Evolutionary conservation across 1,140 invertebrate genomes (phyloP).

Genomic region (Sitophilus oryzae): DNA sequence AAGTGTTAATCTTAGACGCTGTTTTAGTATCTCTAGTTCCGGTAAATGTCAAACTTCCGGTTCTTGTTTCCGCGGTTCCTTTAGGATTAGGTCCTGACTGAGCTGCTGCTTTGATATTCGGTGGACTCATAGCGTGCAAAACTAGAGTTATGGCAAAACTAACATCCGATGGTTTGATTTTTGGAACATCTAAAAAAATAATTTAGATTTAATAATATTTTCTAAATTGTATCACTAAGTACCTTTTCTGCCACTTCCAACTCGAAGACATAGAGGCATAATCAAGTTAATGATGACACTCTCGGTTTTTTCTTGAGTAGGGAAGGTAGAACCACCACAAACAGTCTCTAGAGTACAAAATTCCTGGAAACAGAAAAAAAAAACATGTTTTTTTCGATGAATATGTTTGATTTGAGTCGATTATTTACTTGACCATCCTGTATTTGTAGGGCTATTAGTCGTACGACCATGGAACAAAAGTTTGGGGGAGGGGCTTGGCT

Average conservation of each 20-base stretch:
- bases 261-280: conserved; percentile 89
- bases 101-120: conserved; percentile 55
- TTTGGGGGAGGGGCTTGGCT: conserved; percentile 83
- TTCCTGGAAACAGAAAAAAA: conserved; percentile 56
- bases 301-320: conserved; percentile 87
- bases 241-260: conserved; percentile 82
- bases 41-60: conserved; percentile 71
- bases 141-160: conserved; percentile 85
- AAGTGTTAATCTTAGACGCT: conserved; percentile 64
- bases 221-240: conserved; percentile 6
- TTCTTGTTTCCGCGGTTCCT: conserved; percentile 59
- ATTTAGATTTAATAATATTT: no score
- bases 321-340: conserved; percentile 83
- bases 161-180: conserved; percentile 83
- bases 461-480: conserved; percentile 94
- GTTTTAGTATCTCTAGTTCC: conserved; percentile 66
- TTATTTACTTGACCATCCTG: conserved; percentile 71
- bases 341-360: conserved; percentile 90
- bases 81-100: conserved; percentile 57
- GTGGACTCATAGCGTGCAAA: conserved; percentile 80
- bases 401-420: background rate
- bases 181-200: conserved; percentile 69
- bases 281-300: conserved; percentile 94
- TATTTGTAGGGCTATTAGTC: conserved; percentile 90
- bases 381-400: conserved; percentile 1